Base-by-base conservation (phyloP, 2,797 vertebrate species). In the Arnoldichthys spilopterus region DNA sequence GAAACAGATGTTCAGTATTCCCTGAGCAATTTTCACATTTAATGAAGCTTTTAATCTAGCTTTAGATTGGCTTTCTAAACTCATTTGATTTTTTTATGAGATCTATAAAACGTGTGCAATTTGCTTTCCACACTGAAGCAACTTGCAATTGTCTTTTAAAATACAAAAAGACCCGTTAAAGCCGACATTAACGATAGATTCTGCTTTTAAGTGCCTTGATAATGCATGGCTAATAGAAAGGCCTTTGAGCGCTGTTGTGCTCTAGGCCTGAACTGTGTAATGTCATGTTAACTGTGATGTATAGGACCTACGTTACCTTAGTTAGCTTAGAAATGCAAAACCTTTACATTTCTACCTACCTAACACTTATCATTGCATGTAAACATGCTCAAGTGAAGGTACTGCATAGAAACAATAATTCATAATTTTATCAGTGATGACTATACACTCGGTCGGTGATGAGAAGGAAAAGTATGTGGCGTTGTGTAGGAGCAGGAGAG, bases 11-110 rank as follows among this genome's bases (percentile, higher is more conserved):
- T 91, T 93, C 53, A 40, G 84, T 90, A 93, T 93, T 91, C 92
- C 91, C 91, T 68, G 75, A 91, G 89, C 92, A 93, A 92, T 93
- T 93, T 93, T 92, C 90, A 87, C 90, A 92, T 93, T 93, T 92
- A 94, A 94, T 92, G 91, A 92, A 91, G 91, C 92, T 90, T 93
- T 92, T 93, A 92, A 94, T 92, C 92, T 89, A 84, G 85, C 83
- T 89, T 88, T 88, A 89, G 88, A 93, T 93, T 92, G 91, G 92
- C 84, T 90, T 87, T 89, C 85, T 86, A 79, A 87, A 84, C 90
- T 91, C 85, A 83, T 91, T 92, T 86, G 69, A 79, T 80, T 81
- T 81, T 82, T 81, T 85, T 86, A 85, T 79, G 77, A 74, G 89
- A 93, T 92, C 92, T 92, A 91, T 93, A 93, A 92, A 92, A 92